Conservation (phyloP, 2,113 vertebrate genomes). For the Asarcornis scutulata region DNA sequence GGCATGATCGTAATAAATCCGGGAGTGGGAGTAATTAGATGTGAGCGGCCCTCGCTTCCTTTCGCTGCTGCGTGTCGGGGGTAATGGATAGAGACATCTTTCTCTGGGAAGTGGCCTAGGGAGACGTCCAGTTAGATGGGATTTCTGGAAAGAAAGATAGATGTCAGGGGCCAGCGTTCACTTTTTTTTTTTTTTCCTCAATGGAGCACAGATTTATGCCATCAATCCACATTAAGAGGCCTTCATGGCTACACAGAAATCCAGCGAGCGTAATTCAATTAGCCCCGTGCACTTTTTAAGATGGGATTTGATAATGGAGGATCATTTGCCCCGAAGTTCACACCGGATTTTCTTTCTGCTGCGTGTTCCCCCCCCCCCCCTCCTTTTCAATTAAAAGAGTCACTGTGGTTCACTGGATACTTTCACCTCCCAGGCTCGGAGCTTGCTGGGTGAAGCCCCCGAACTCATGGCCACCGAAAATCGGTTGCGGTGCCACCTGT, state of each 20-base stretch:
- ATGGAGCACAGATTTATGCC: not conserved
- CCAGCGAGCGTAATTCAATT: slow-evolving; percentile 16
- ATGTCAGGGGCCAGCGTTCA: not conserved
- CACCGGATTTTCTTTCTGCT: not conserved
- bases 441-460: slow-evolving; percentile 2
- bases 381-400: not conserved
- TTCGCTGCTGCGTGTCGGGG: not conserved
- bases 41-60: slow-evolving; percentile 25
- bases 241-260: slow-evolving; percentile 1
- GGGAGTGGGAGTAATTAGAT: slow-evolving; percentile 49
- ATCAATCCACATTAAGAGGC: slow-evolving; percentile 38
- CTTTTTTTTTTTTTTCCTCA: not conserved
- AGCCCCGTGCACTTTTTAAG: not conserved
- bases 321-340: not conserved
- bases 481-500: not conserved
- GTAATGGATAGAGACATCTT: slow-evolving; percentile 52
- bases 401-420: not conserved
- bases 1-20: slow-evolving; percentile 66
- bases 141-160: slow-evolving; percentile 36
- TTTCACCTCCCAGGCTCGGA: not conserved
- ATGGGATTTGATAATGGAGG: slow-evolving; percentile 12
- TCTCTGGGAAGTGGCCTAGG: slow-evolving; percentile 2
- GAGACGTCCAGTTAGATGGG: not conserved
- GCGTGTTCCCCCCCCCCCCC: not conserved
- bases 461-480: not conserved